Base-by-base conservation (phyloP, 2,888 invertebrate genomes). In the Pandemis heparana region DNA sequence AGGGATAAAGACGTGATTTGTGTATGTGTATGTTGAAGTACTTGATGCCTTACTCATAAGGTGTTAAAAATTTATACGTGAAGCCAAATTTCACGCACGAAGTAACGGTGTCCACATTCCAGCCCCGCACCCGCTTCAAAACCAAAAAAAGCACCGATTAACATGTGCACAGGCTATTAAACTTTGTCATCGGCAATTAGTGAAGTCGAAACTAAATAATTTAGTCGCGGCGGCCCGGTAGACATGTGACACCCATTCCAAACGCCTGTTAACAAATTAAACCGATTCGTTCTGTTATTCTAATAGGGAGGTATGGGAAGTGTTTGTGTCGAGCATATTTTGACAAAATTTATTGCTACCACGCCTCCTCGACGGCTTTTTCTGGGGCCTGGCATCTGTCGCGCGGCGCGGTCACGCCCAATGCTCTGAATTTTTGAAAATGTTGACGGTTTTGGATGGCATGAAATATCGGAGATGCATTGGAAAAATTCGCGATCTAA, bases 261-360 rank as follows among this genome's bases (percentile, higher is more conserved):
- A 83, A 89, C 89, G 92, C 88, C 88, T 91, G 93, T 94, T 94
- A 94, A 94, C 94, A 94, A 94, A 94, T 94, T 92, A 92, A 89
- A 87, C 85, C 91, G 89, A 93, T 94, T 92, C 90, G 92, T 92
- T 91, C 93, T 94, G 93, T 94, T 94, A 92, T 93, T 93, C 91
- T 94, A 94, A 93, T 92, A 89, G 91, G 88, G 90, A 85, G 81
- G 82, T 88, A 90, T 91, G 92, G 92, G 93, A 93, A 92, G 92
- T 93, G 92, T 92, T 92, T 90, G 87, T 86, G 89, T 91, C 88
- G 84, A 89, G 91, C 87, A 90, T 94, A 94, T 94, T 94, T 94
- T 94, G 94, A 94, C 93, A 87, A 92, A 92, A 95, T 95, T 95
- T 95, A 95, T 95, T 90, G 85, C 89, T 81, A 89, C 94, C 94